Conservation (phyloP, 2,888 invertebrate species). For the Malthinus flaveolus region DNA sequence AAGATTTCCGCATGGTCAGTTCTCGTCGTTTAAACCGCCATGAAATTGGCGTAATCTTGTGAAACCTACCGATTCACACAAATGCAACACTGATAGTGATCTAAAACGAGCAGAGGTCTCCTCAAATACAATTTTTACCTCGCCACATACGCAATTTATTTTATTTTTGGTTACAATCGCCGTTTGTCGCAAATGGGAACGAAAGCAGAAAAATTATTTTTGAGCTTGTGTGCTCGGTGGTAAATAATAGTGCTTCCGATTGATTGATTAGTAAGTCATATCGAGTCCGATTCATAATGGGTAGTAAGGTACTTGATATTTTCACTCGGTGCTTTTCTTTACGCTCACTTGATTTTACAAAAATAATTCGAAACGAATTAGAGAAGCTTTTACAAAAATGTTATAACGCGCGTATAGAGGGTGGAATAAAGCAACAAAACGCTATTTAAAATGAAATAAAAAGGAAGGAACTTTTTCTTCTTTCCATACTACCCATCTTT, state of each 20-base stretch:
- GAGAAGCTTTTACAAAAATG: slow-evolving; percentile 14
- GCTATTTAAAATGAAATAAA: slow-evolving; percentile 17
- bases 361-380: slow-evolving; percentile 25
- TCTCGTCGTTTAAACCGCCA: slow-evolving; percentile 24
- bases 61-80: slow-evolving; percentile 26
- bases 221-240: neutral
- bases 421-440: slow-evolving; percentile 11
- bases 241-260: slow-evolving; percentile 3
- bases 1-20: slow-evolving; percentile 25
- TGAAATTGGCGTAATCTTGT: slow-evolving; percentile 26
- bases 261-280: slow-evolving; percentile 12
- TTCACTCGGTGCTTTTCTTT: slow-evolving; percentile 35
- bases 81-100: slow-evolving; percentile 24
- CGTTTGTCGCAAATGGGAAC: neutral
- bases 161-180: no score
- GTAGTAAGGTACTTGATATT: slow-evolving; percentile 41
- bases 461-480: slow-evolving; percentile 20
- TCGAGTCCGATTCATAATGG: slow-evolving; percentile 1
- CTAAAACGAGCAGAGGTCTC: neutral
- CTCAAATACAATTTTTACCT: neutral
- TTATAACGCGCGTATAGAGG: neutral
- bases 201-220: slow-evolving; percentile 1
- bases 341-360: slow-evolving; percentile 31
- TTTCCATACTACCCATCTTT: no score
- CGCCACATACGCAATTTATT: neutral